Evolutionary conservation across 2,113 vertebrate species (phyloP), one percentile per base, ranked within the genome.

Genomic region (Notarius lentiginosus): DNA sequence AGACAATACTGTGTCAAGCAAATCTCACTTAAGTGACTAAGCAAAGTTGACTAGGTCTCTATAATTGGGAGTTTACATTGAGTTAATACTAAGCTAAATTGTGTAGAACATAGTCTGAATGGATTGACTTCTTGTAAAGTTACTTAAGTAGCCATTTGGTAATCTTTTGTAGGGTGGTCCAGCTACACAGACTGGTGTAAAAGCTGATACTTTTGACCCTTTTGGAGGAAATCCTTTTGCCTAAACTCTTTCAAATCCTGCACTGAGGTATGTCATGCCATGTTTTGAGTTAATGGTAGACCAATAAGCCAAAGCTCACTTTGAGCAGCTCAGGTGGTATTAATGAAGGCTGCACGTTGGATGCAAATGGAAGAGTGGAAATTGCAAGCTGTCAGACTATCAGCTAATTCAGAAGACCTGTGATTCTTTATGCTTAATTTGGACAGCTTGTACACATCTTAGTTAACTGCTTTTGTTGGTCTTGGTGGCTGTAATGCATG

Each of bases 181-280:
- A 75, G 88, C 88, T 66, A 88, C 68, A 82, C 94, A 92, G 83
- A 90, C 53, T 12, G 87, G 90, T 84, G 90, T 76, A 51, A 91
- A 93, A 90, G 87, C 95, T 82, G 92, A 89, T 92, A 90, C 88
- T 58, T 96, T 96, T 91, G 95, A 96, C 89, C 87, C 94, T 68
- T 97, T 97, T 91, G 96, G 96, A 86, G 97, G 96, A 88, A 97
- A 99, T 88, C 97, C 96, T 17, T 99, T 99, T 92, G 96, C 94
- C 89, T 99, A 86, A 83, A 72, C 82, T 87, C 90, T 83, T 53
- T 56, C 49, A 55, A 47, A 30, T 61, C 56, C 34, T 34, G 34
- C 65, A 30, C 34, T 68, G 8, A 87, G 86, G 79, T 82, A 41
- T 30, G 30, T 58, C 12, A 79, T 18, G 12, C 15, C 18, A 24